Conservation (phyloP, 2,888 invertebrate species). For the Pollenia griseotomentosa region DNA sequence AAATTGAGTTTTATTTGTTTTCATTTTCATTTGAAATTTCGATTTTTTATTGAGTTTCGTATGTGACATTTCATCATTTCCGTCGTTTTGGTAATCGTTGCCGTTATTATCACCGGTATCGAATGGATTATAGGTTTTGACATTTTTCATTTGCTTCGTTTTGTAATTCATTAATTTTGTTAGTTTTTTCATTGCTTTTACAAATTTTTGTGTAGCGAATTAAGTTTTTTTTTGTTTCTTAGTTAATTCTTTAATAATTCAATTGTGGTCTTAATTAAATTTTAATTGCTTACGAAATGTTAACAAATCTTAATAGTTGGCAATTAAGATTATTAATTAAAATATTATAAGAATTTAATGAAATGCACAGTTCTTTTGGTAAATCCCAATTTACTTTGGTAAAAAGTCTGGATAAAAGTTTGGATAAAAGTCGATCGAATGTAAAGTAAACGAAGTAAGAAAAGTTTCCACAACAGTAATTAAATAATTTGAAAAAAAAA, state of each 20-base stretch:
- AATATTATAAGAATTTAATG: too few relatives aligned
- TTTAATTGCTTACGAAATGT: slow-evolving; percentile 37
- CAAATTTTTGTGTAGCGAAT: slow-evolving; percentile 13
- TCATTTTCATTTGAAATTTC: slow-evolving; percentile 48
- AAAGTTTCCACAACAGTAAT: slow-evolving; percentile 23
- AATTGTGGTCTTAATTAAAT: slow-evolving; percentile 37
- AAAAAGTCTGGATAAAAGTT: too few relatives aligned
- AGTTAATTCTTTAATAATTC: slow-evolving; percentile 34
- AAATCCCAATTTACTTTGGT: too few relatives aligned
- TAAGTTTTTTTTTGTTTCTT: neutral
- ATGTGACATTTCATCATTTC: slow-evolving; percentile 71
- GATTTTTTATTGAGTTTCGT: slow-evolving; percentile 50
- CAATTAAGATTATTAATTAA: too few relatives aligned
- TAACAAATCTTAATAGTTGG: too few relatives aligned
- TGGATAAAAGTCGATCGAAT: slow-evolving; percentile 18
- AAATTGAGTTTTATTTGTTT: slow-evolving; percentile 44
- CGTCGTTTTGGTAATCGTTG: slow-evolving; percentile 49
- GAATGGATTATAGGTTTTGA: slow-evolving; percentile 76
- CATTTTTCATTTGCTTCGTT: slow-evolving; percentile 75
- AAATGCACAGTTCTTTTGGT: too few relatives aligned
- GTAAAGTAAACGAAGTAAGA: slow-evolving; percentile 13
- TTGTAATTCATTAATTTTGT: slow-evolving; percentile 78
- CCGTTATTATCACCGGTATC: slow-evolving; percentile 71
- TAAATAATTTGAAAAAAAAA: neutral
- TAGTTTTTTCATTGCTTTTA: slow-evolving; percentile 79